These are phyloP conservation scores for Podabrus alpinus DNA, from an alignment of 2,888 invertebrate genomes.

Conservation along the genomic window DNA sequence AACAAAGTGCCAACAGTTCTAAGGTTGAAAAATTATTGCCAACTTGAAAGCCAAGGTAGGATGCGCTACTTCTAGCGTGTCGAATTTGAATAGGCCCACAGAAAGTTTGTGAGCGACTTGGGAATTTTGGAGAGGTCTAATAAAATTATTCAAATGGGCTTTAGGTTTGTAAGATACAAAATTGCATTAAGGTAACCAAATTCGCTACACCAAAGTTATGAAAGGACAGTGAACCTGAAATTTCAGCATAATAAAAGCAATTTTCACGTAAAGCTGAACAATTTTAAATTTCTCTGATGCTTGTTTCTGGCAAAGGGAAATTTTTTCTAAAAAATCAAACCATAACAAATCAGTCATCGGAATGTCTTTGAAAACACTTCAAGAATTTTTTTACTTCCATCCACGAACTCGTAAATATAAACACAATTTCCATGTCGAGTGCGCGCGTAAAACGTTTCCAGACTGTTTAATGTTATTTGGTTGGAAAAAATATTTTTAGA, in stretches of 20 bases:
- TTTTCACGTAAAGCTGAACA: background rate
- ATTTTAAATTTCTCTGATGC: background rate
- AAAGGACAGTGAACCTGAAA: background rate
- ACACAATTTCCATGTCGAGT: slow-evolving; percentile 10
- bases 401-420: slow-evolving; percentile 4
- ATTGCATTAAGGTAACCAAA: background rate
- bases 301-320: background rate
- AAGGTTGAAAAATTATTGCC: background rate
- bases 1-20: background rate
- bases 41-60: background rate
- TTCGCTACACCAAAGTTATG: background rate
- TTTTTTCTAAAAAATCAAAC: background rate
- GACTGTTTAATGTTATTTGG: slow-evolving; percentile 6
- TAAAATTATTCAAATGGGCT: background rate
- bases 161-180: background rate
- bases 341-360: slow-evolving; percentile 4
- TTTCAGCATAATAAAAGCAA: background rate
- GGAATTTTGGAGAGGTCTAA: background rate
- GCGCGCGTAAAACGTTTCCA: slow-evolving; percentile 8
- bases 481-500: slow-evolving; percentile 9
- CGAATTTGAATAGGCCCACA: background rate
- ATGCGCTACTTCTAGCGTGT: background rate
- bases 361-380: background rate
- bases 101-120: background rate
- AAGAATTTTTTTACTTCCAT: background rate